Evolutionary conservation across 2,113 vertebrate genomes (phyloP).

Genomic region (Galbula dea): DNA sequence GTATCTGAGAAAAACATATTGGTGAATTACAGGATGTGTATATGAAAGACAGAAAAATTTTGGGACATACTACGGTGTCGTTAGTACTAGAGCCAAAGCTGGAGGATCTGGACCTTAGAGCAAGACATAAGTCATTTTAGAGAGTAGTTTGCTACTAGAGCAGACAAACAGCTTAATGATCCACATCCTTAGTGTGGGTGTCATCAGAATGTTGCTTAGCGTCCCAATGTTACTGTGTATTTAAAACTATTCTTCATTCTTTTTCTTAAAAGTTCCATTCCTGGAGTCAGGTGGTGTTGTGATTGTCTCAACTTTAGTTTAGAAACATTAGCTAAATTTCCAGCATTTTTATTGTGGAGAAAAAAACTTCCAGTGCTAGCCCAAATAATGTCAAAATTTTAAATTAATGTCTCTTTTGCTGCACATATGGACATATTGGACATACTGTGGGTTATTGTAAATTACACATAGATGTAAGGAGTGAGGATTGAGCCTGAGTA

Average conservation of each 20-base stretch:
- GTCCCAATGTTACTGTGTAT: neutral
- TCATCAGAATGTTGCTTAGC: neutral
- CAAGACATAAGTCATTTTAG: neutral
- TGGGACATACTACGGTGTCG: neutral
- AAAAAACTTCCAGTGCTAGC: neutral
- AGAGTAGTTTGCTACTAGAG: neutral
- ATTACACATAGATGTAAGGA: neutral
- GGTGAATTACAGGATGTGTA: neutral
- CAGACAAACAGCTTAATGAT: neutral
- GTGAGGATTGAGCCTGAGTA: neutral
- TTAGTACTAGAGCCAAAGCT: neutral
- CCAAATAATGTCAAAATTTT: neutral
- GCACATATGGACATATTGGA: neutral
- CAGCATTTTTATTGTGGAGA: neutral
- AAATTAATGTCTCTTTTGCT: neutral
- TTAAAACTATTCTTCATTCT: neutral
- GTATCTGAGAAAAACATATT: neutral
- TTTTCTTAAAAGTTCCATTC: neutral
- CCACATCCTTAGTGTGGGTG: neutral
- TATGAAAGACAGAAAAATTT: neutral
- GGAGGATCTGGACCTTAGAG: neutral
- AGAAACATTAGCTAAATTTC: neutral
- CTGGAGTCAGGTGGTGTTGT: neutral
- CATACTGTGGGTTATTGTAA: neutral
- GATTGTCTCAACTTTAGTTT: neutral